A percentile compares a stretch with the other conserved stretches of the same genome.
Evolutionary conservation across 2,797 vertebrate genomes (phyloP).

Genomic region (Sebastes umbrosus): DNA sequence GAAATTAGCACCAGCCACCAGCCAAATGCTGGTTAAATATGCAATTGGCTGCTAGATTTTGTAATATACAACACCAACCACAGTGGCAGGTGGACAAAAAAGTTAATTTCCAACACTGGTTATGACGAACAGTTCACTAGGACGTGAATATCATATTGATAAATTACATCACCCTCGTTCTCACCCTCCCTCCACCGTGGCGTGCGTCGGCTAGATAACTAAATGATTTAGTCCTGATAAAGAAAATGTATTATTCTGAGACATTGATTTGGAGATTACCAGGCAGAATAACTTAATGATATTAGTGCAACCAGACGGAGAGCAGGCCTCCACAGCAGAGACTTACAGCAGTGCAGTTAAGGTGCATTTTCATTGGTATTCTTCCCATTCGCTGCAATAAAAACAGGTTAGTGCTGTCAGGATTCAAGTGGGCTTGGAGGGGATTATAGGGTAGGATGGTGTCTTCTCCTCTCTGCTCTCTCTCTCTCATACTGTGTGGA

Average conservation of each 20-base stretch:
- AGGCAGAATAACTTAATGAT: slow-evolving; percentile 18
- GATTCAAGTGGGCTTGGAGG: slow-evolving; percentile 61
- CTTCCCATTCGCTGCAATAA: slow-evolving; percentile 49
- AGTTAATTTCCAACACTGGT: too few relatives aligned
- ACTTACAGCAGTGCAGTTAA: slow-evolving; percentile 26
- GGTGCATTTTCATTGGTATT: slow-evolving; percentile 48
- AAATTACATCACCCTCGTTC: too few relatives aligned
- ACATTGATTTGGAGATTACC: slow-evolving; percentile 23
- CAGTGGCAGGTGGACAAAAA: too few relatives aligned
- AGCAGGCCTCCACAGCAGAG: slow-evolving; percentile 13
- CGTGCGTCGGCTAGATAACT: background rate
- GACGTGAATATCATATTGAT: too few relatives aligned
- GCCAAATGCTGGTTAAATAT: too few relatives aligned
- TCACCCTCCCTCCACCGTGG: too few relatives aligned
- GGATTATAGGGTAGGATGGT: slow-evolving; percentile 56
- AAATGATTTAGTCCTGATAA: background rate
- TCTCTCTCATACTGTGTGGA: background rate
- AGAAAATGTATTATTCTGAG: slow-evolving; percentile 22
- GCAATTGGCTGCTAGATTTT: too few relatives aligned
- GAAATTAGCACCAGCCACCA: too few relatives aligned
- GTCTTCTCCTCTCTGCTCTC: slow-evolving; percentile 36
- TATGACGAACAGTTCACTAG: too few relatives aligned
- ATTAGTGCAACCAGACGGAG: slow-evolving; percentile 10
- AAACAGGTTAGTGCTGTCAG: slow-evolving; percentile 60
- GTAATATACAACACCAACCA: too few relatives aligned